phyloP scores from a whole-genome alignment of 2,888 invertebrate genomes.

The Drosophila affinis region DNA sequence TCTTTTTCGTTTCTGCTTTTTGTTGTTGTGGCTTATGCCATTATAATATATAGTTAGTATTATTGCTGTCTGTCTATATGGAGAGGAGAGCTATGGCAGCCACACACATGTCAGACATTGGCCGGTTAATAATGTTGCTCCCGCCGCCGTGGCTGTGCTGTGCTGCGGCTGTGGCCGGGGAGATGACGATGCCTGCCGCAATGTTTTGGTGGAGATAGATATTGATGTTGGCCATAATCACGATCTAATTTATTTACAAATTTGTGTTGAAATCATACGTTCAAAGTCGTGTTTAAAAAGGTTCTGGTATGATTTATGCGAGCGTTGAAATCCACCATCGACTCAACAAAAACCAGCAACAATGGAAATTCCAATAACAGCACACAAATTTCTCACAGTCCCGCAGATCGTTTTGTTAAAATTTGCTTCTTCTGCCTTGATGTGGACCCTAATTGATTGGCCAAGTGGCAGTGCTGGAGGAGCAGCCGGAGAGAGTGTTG shows the following conservation, averaged over 20 bases:
- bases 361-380: constrained; percentile 25
- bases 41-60: constrained; percentile 77
- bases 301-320: constrained; percentile 74
- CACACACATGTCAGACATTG: constrained; percentile 63
- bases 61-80: constrained; percentile 63
- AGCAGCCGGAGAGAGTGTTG: neutral
- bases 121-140: constrained; percentile 74
- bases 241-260: constrained; percentile 82
- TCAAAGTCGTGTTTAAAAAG: constrained; percentile 76
- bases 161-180: constrained; percentile 14
- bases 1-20: constrained; percentile 15
- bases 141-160: constrained; percentile 8
- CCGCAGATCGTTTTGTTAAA: constrained; percentile 29
- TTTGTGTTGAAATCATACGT: constrained; percentile 80
- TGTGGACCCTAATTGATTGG: constrained; percentile 62
- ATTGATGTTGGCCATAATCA: constrained; percentile 79
- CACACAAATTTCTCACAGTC: constrained; percentile 68
- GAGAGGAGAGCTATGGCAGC: constrained; percentile 28
- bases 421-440: constrained; percentile 33
- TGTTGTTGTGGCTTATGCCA: constrained; percentile 56
- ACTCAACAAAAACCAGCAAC: constrained; percentile 9
- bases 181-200: constrained; percentile 31
- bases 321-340: constrained; percentile 65
- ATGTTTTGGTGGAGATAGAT: constrained; percentile 50
- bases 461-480: constrained; percentile 46